Evolutionary conservation across 2,797 vertebrate genomes (phyloP), one percentile per base, ranked within the genome.

Genomic region (Fistularia commersonii): DNA sequence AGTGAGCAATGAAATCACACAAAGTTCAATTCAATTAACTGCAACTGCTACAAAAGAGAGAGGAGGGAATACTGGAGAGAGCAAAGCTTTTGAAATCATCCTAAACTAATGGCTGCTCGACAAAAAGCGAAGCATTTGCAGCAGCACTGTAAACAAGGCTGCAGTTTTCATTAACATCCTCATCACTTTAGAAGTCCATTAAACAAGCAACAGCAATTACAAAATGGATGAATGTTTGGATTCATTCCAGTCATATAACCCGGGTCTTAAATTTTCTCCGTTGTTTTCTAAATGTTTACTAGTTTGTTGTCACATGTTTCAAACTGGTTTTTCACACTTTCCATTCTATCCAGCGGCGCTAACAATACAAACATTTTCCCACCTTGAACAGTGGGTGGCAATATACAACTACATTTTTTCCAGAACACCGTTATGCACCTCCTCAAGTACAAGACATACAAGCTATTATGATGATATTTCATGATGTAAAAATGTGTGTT

Each of bases 371-470:
- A 40, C 34, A 35, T 12, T 63, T 53, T 15, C 39, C 7, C 9
- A 7, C 32, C 7, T 51, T 39, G 1, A 61, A 61, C 81, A 79
- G 52, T 40, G 54, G 75, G 46, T 59, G 78, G 71, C 62, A 51
- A 39, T 57, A 1, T 51, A 15, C 48, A 13, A 46, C 56, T 35
- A 52, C 34, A 1, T 5, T 9, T 8, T 32, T 9, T 46, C 37
- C 14, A 13, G 44, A 2, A 23, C 23, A 23, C 23, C 2, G 23
- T 23, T 2, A 23, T 23, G 23, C 4, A 23, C n/a, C n/a, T n/a
- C n/a, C n/a, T n/a, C n/a, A n/a, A n/a, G n/a, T 23, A 23, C 23
- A 23, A 23, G 23, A 23, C 2, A 23, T 23, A 4, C 11, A 48
- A 11, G 32, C 11, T 1, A 9, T 37, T 14, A 32, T 32, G n/a